Percentiles rank a stretch among this genome's conserved stretches.
Conservation (phyloP, 2,888 invertebrate genomes). For the Tillus elongatus region DNA sequence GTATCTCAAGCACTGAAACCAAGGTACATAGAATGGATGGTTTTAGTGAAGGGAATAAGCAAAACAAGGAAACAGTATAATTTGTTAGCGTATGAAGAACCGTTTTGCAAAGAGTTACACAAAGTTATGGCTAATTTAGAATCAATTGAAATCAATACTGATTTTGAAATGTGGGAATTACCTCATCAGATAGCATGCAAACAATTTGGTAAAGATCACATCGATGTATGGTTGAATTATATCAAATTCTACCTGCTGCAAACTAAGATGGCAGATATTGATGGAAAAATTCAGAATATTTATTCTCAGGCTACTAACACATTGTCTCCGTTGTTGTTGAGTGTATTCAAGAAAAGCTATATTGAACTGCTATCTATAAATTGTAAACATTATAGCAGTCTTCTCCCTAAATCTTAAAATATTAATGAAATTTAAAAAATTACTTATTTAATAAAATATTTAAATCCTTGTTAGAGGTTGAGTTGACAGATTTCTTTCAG, state of each 20-base stretch:
- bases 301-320: constrained; percentile 17
- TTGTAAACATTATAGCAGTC: too few relatives aligned
- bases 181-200: constrained; percentile 54
- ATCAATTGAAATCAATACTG: constrained; percentile 41
- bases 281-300: constrained; percentile 17
- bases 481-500: too few relatives aligned
- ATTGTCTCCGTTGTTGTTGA: constrained; percentile 17
- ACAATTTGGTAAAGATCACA: constrained; percentile 57
- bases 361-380: constrained; percentile 13
- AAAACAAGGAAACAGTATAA: constrained; percentile 55
- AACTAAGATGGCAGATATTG: constrained; percentile 49
- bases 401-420: too few relatives aligned
- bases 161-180: constrained; percentile 47
- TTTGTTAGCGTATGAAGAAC: constrained; percentile 39
- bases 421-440: too few relatives aligned
- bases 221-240: constrained; percentile 60
- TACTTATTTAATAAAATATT: too few relatives aligned
- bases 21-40: constrained; percentile 51
- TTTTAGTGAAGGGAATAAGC: constrained; percentile 41
- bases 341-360: constrained; percentile 20
- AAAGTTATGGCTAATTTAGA: constrained; percentile 45
- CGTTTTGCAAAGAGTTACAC: constrained; percentile 33
- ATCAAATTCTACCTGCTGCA: constrained; percentile 9
- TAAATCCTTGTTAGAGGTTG: too few relatives aligned
- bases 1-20: constrained; percentile 50